phyloP scores from a whole-genome alignment of 2,888 invertebrate genomes.

The Agrotis ipsilon region DNA sequence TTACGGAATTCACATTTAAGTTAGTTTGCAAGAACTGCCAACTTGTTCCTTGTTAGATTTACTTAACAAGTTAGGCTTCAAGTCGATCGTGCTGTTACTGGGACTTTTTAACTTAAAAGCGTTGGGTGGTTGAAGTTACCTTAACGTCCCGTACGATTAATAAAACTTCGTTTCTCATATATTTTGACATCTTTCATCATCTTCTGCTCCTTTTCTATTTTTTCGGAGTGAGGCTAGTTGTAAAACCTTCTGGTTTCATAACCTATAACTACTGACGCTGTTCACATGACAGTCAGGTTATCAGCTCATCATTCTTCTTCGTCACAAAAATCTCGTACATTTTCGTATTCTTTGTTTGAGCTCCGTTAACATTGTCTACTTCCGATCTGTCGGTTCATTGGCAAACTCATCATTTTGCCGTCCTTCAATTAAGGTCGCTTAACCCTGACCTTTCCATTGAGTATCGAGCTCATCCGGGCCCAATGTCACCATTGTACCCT shows the following conservation, averaged over 20 bases:
- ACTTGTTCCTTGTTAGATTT: conserved; percentile 34
- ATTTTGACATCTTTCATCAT: not conserved
- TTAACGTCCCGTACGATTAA: not conserved
- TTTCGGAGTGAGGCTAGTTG: no score
- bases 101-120: conserved; percentile 29
- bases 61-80: conserved; percentile 41
- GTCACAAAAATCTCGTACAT: not conserved
- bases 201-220: no score
- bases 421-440: conserved; percentile 40
- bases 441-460: conserved; percentile 61
- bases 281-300: no score
- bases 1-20: conserved; percentile 25
- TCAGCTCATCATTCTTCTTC: no score
- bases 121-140: not conserved
- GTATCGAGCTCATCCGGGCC: conserved; percentile 55
- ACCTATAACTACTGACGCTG: no score
- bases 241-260: no score
- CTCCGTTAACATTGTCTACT: conserved; percentile 21
- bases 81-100: conserved; percentile 18
- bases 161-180: not conserved
- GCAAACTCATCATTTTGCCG: conserved; percentile 16
- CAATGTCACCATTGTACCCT: conserved; percentile 39
- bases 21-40: conserved; percentile 24
- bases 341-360: not conserved
- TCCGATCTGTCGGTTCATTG: conserved; percentile 15